These are phyloP conservation scores for Todiramphus chloris DNA, from an alignment of 2,113 vertebrate species.

Conservation along the genomic window DNA sequence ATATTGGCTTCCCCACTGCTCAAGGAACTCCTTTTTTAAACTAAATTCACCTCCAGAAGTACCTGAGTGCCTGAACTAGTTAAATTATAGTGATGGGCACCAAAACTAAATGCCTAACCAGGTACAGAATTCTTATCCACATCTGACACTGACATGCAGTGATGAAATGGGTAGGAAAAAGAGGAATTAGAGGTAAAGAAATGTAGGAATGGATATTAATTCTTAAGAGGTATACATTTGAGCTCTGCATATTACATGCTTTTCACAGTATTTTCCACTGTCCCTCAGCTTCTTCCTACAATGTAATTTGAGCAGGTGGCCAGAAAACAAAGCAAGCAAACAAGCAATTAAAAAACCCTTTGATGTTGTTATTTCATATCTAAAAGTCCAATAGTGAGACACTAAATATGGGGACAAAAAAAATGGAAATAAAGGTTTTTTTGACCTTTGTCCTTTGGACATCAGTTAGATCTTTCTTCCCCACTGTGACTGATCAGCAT, in stretches of 20 bases:
- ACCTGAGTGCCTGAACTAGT: neutral
- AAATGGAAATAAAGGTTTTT: neutral
- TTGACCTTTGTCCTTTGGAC: neutral
- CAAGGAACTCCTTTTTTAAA: neutral
- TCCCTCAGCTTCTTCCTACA: neutral
- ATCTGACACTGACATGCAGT: neutral
- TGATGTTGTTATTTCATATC: neutral
- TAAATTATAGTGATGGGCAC: neutral
- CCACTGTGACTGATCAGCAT: neutral
- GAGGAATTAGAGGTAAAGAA: slow-evolving; percentile 4
- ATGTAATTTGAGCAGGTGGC: neutral
- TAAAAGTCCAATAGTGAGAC: neutral
- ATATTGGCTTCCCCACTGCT: neutral
- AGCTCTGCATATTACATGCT: neutral
- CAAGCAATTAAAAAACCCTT: neutral
- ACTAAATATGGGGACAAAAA: neutral
- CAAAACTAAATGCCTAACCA: neutral
- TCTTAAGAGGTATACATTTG: neutral
- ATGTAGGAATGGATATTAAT: neutral
- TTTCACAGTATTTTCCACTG: neutral
- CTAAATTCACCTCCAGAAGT: neutral
- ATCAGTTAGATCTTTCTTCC: neutral
- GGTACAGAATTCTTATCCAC: neutral
- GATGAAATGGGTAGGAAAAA: neutral
- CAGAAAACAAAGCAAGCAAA: neutral